A percentile compares a stretch with the other conserved stretches of the same genome.
Evolutionary conservation across 1,140 invertebrate genomes (phyloP).

Genomic region (Drosophila ogumai): DNA sequence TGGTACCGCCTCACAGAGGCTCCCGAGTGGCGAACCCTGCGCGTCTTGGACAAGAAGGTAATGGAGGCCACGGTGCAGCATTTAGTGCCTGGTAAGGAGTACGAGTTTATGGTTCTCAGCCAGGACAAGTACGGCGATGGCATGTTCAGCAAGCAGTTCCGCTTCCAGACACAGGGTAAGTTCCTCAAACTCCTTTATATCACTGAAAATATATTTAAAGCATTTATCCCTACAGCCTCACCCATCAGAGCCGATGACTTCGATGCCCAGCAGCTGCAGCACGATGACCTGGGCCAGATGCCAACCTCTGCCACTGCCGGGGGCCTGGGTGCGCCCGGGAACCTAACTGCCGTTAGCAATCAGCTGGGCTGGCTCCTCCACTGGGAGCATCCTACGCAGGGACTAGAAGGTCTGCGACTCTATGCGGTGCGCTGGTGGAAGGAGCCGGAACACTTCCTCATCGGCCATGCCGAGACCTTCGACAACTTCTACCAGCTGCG

Average conservation of each 20-base stretch:
- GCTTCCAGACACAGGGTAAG: constrained; percentile 90
- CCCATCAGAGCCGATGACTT: constrained; percentile 51
- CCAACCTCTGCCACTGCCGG: constrained; percentile 51
- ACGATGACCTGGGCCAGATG: constrained; percentile 54
- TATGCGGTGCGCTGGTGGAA: constrained; percentile 88
- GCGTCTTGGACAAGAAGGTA: constrained; percentile 88
- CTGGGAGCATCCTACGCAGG: constrained; percentile 89
- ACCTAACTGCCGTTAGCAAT: constrained; percentile 87
- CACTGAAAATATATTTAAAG: neutral
- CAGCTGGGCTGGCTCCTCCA: constrained; percentile 89
- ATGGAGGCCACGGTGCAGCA: constrained; percentile 92
- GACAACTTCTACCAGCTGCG: constrained; percentile 88
- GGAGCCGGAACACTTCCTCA: constrained; percentile 86
- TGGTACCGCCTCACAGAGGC: constrained; percentile 91
- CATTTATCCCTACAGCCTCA: constrained; percentile 23
- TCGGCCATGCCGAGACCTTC: constrained; percentile 87
- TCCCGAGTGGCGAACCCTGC: constrained; percentile 91
- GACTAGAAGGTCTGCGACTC: constrained; percentile 86
- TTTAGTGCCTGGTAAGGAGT: constrained; percentile 91
- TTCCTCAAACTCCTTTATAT: neutral
- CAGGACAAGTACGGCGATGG: constrained; percentile 95
- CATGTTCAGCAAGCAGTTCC: constrained; percentile 94
- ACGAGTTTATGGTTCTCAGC: constrained; percentile 96
- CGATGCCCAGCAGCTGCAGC: constrained; percentile 54
- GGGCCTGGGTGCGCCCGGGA: constrained; percentile 87